Conservation (phyloP, 2,797 vertebrate genomes). For the Orestias chungarensis region DNA sequence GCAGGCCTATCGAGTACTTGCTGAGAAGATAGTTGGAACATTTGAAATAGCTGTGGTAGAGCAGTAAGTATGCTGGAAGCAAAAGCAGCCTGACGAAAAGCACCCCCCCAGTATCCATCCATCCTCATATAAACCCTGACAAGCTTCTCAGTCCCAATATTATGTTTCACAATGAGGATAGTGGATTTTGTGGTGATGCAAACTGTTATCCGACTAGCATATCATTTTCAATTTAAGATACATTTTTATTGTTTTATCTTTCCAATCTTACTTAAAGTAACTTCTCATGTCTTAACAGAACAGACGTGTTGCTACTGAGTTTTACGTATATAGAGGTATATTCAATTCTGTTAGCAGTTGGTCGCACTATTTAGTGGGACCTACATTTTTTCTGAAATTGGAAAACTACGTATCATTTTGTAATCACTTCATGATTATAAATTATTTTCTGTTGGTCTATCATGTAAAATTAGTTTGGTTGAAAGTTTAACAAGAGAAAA, state of each 20-base stretch:
- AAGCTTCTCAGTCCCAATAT: background rate
- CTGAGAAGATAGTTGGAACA: background rate
- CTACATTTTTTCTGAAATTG: background rate
- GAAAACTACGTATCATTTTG: background rate
- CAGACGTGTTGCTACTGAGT: background rate
- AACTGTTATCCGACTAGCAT: background rate
- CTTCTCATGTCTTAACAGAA: background rate
- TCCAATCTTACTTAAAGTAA: background rate
- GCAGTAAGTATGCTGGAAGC: background rate
- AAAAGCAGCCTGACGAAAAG: background rate
- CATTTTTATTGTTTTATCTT: background rate
- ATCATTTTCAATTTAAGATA: background rate
- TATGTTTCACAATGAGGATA: background rate
- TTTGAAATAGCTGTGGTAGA: background rate
- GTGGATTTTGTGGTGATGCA: background rate
- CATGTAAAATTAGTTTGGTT: background rate
- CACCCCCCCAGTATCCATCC: background rate
- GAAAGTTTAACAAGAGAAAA: background rate
- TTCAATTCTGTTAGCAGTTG: background rate
- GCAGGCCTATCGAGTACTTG: background rate
- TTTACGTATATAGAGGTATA: background rate
- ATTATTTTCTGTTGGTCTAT: background rate
- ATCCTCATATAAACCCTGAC: background rate
- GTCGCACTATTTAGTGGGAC: background rate
- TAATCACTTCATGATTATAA: background rate